Conservation (phyloP, 1,140 invertebrate species). For the Zeugodacus cucurbitae region DNA sequence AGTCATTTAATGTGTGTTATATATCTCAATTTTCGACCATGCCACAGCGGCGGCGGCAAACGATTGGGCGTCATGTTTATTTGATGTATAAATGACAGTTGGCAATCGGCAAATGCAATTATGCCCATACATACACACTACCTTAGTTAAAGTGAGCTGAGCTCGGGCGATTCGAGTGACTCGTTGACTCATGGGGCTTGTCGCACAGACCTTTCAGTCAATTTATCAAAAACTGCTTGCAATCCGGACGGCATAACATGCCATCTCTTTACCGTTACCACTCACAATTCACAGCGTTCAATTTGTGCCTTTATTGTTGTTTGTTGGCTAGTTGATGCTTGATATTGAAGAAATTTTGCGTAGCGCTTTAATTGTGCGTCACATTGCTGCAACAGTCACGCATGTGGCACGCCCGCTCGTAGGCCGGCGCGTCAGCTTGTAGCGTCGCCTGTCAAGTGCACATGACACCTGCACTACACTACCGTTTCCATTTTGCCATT, state of each 20-base stretch:
- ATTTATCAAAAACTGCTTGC: constrained; percentile 32
- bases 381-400: background rate
- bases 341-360: constrained; percentile 6
- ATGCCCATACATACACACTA: background rate
- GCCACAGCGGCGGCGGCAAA: background rate
- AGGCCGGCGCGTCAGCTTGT: background rate
- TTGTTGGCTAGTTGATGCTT: background rate
- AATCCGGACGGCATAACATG: background rate
- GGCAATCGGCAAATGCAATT: constrained; percentile 1
- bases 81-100: background rate
- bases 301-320: background rate
- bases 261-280: background rate
- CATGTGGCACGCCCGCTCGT: background rate
- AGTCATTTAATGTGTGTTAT: background rate
- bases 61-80: background rate
- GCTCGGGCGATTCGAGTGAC: background rate
- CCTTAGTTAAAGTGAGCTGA: background rate
- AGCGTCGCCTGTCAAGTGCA: constrained; percentile 23
- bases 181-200: no score
- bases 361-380: background rate
- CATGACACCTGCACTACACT: constrained; percentile 1
- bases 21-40: background rate
- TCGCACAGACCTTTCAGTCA: background rate
- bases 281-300: background rate
- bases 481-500: background rate